phyloP scores from a whole-genome alignment of 2,888 invertebrate species.

The Dermolepida albohirtum region DNA sequence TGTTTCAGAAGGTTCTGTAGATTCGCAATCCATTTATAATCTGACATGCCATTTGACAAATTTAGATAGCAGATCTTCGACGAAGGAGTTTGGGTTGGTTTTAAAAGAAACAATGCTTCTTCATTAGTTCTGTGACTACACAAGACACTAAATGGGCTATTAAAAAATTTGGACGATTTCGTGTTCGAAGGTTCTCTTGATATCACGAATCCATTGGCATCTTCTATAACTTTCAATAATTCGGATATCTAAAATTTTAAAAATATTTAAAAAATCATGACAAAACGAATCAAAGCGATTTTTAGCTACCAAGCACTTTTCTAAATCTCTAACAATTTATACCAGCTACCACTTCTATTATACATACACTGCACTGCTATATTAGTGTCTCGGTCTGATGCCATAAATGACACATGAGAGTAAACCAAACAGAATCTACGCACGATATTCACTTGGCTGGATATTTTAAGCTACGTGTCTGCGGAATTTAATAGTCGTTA shows the following conservation, averaged over 20 bases:
- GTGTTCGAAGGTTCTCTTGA: conserved; percentile 25
- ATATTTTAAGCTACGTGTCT: too few species aligned
- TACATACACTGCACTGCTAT: too few species aligned
- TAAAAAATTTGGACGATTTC: conserved; percentile 7
- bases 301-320: too few species aligned
- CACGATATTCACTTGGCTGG: too few species aligned
- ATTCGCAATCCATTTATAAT: conserved; percentile 19
- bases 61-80: not conserved
- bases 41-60: not conserved
- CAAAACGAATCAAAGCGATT: too few species aligned
- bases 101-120: conserved; percentile 36
- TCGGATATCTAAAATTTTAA: conserved; percentile 1
- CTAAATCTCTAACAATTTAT: too few species aligned
- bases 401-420: too few species aligned
- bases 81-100: not conserved
- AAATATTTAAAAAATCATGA: too few species aligned
- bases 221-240: conserved; percentile 4
- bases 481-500: too few species aligned
- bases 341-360: too few species aligned
- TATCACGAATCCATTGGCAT: conserved; percentile 39
- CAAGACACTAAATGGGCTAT: not conserved
- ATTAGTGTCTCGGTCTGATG: too few species aligned
- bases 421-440: too few species aligned
- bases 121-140: conserved; percentile 1
- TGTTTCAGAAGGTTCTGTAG: conserved; percentile 49